phyloP scores from a whole-genome alignment of 2,797 vertebrate species.

The Synanceia verrucosa region DNA sequence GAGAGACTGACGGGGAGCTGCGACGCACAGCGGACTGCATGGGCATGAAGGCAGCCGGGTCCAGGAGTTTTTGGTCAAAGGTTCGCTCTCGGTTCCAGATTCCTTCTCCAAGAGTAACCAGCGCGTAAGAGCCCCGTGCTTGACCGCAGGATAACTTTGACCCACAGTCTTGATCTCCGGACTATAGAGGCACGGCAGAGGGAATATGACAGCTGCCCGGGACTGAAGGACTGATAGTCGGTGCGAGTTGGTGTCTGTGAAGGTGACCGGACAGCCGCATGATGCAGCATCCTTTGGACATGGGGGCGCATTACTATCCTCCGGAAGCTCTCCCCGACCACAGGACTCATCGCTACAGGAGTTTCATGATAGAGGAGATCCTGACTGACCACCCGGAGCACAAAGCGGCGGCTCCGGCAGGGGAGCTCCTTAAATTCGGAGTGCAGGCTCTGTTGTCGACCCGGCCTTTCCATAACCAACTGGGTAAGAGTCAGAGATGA shows the following conservation, averaged over 20 bases:
- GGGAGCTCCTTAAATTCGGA: slow-evolving; percentile 95
- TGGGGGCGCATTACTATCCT: slow-evolving; percentile 90
- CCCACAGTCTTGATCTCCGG: slow-evolving; percentile 5
- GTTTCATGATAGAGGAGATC: slow-evolving; percentile 99
- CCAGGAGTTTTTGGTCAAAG: slow-evolving; percentile 15
- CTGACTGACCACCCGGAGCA: slow-evolving; percentile 92
- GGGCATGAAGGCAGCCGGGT: slow-evolving; percentile 47
- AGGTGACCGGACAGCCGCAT: slow-evolving; percentile 41
- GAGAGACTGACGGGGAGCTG: slow-evolving; percentile 39
- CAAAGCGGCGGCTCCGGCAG: slow-evolving; percentile 86
- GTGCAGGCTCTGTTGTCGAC: slow-evolving; percentile 93
- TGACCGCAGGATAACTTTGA: slow-evolving; percentile 33
- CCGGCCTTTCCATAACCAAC: slow-evolving; percentile 92
- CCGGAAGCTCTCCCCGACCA: slow-evolving; percentile 89
- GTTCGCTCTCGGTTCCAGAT: background rate
- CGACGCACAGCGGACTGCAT: background rate
- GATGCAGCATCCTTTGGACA: slow-evolving; percentile 94
- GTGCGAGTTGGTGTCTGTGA: slow-evolving; percentile 1
- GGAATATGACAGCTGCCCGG: slow-evolving; percentile 45
- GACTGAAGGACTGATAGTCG: slow-evolving; percentile 3
- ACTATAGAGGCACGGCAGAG: slow-evolving; percentile 14
- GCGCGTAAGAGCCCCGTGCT: slow-evolving; percentile 5
- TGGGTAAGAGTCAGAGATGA: slow-evolving; percentile 82
- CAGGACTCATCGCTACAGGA: slow-evolving; percentile 94
- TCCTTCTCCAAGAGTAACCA: background rate